A percentile compares a stretch with the other conserved stretches of the same genome.
Evolutionary conservation across 2,888 invertebrate species (phyloP).

Genomic region (Sthenelais limicola): DNA sequence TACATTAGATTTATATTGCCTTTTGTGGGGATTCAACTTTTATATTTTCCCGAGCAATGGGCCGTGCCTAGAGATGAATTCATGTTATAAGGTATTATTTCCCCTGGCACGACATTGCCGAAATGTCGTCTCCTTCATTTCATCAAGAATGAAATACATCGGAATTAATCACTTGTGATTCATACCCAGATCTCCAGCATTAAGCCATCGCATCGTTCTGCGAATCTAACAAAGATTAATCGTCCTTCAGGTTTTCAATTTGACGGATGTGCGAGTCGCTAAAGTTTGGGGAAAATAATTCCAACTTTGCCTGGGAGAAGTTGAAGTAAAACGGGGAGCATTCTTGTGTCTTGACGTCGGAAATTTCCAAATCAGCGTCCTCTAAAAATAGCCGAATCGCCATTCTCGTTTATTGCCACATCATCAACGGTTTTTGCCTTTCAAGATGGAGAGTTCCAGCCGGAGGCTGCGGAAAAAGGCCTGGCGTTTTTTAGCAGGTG

Average conservation of each 20-base stretch:
- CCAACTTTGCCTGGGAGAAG: neutral
- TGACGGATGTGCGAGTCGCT: constrained; percentile 35
- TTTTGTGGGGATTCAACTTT: too few species aligned
- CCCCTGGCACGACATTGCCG: too few species aligned
- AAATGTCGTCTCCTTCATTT: too few species aligned
- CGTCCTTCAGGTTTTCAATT: constrained; percentile 37
- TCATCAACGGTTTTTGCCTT: constrained; percentile 35
- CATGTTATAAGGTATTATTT: too few species aligned
- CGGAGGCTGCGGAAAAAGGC: constrained; percentile 27
- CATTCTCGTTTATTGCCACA: constrained; percentile 37
- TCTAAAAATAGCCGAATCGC: constrained; percentile 37
- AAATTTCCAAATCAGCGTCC: constrained; percentile 36
- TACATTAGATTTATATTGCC: too few species aligned
- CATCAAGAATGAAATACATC: too few species aligned
- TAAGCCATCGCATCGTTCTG: constrained; percentile 30
- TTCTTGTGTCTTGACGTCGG: constrained; percentile 29
- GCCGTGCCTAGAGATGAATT: too few species aligned
- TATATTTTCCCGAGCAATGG: too few species aligned
- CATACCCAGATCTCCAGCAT: too few species aligned
- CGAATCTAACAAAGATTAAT: constrained; percentile 39
- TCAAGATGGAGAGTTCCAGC: constrained; percentile 36
- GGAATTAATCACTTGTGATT: too few species aligned
- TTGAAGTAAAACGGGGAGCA: constrained; percentile 7
- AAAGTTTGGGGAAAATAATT: constrained; percentile 37
- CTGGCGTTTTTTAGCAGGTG: constrained; percentile 1